phyloP scores from a whole-genome alignment of 23 tunicate species.

The Trididemnum nubilum region DNA sequence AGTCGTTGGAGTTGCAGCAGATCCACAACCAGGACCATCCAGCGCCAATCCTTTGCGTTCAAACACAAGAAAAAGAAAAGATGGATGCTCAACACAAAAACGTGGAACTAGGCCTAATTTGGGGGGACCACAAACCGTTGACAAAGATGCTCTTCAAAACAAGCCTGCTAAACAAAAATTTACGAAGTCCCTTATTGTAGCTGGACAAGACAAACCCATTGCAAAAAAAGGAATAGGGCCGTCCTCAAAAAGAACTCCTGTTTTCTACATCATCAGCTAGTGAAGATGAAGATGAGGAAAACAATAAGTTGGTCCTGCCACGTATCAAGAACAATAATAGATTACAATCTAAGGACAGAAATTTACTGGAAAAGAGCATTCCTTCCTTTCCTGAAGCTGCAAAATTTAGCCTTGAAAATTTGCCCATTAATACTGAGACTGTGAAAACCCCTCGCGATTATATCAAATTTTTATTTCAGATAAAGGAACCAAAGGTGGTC shows the following conservation, averaged over 20 bases:
- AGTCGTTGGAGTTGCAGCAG: no score
- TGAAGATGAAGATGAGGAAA: neutral
- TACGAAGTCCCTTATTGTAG: neutral
- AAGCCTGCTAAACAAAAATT: neutral
- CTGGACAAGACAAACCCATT: neutral
- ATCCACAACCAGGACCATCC: no score
- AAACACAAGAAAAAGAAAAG: no score
- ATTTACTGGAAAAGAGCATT: neutral
- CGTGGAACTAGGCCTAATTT: no score
- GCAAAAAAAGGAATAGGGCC: neutral
- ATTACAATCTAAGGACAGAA: neutral
- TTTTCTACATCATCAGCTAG: neutral
- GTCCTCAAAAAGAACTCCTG: neutral
- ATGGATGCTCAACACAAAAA: no score
- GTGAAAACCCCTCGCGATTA: slow-evolving; percentile 16
- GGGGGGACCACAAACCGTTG: no score
- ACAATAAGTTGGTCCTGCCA: neutral
- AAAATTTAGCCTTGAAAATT: neutral
- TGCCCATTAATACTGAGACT: neutral
- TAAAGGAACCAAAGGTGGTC: slow-evolving; percentile 2
- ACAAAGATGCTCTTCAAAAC: no score
- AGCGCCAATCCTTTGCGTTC: no score
- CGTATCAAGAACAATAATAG: neutral
- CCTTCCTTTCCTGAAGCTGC: neutral
- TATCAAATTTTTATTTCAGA: slow-evolving; percentile 5